Conservation (phyloP, 2,113 vertebrate genomes). For the Atrichornis clamosus region DNA sequence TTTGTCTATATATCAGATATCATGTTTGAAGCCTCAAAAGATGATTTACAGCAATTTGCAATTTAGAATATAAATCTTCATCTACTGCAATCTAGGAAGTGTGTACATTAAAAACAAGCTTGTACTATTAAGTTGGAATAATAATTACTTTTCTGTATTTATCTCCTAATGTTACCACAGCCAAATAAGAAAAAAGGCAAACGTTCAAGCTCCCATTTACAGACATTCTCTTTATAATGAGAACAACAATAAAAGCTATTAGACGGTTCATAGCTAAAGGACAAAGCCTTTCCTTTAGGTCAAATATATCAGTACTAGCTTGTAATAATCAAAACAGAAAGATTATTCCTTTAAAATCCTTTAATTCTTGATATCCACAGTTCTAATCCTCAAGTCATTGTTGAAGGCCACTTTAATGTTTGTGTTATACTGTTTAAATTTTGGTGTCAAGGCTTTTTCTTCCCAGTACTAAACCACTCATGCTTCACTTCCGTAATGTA, state of each 20-base stretch:
- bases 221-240: constrained; percentile 9
- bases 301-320: constrained; percentile 33
- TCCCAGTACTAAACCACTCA: constrained; percentile 10
- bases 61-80: constrained; percentile 11
- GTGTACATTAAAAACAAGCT: neutral
- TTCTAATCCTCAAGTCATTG: constrained; percentile 44
- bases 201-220: neutral
- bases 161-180: neutral
- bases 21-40: neutral
- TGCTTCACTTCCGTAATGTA: constrained; percentile 27
- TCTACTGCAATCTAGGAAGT: neutral
- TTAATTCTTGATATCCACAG: constrained; percentile 36
- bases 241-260: constrained; percentile 48
- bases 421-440: constrained; percentile 9
- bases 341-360: constrained; percentile 12
- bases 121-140: neutral
- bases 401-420: constrained; percentile 31
- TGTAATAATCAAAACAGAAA: constrained; percentile 19
- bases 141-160: constrained; percentile 7
- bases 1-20: neutral
- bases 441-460: neutral
- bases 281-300: constrained; percentile 31
- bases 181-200: neutral
- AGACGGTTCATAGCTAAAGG: neutral
- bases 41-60: neutral